Evolutionary conservation across 2,888 invertebrate species (phyloP), one percentile per base, ranked within the genome.

Genomic region (Physocephala rufipes): DNA sequence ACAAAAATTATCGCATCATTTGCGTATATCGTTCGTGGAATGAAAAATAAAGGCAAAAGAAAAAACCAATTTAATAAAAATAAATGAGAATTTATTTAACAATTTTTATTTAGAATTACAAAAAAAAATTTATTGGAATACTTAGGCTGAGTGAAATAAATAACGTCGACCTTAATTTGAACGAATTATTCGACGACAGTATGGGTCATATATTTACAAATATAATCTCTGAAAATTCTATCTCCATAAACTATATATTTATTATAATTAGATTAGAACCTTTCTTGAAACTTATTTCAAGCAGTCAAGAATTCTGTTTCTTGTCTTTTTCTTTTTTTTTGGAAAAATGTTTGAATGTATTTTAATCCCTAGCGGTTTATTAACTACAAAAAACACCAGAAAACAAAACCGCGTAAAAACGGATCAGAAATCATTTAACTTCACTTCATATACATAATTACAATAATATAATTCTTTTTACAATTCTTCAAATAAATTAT

Each of bases 341-440:
- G 21, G 24, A 55, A 12, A 26, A 24, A 66, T 58, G 55, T 21
- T 45, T 36, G 45, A 36, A 28, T 66, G 51, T 69, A n/a, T 36
- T 36, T 36, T 36, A 36, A n/a, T n/a, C n/a, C n/a, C n/a, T n/a
- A 71, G 49, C 43, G 49, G 55, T 19, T 43, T 65, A 64, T 7
- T 7, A 19, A 30, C 19, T 24, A 36, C 26, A 24, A 43, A n/a
- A 62, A 62, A 49, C 59, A 59, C 61, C 21, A 71, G 51, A 63
- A 63, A 51, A 61, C 30, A 49, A 58, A 58, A 58, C 12, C 58
- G 12, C 26, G 28, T 58, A 4, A 58, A 58, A 15, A 58, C 58
- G 58, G 24, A 58, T 28, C 16, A 28, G 12, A 9, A 58, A 12
- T 7, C 5, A 36, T 36, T 36, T 36, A 4, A 36, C 9, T 9